Percentiles rank a stretch among this genome's conserved stretches.
These are phyloP conservation scores for Tenualosa thibaudeaui DNA, from an alignment of 2,797 vertebrate species.

Conservation along the genomic window DNA sequence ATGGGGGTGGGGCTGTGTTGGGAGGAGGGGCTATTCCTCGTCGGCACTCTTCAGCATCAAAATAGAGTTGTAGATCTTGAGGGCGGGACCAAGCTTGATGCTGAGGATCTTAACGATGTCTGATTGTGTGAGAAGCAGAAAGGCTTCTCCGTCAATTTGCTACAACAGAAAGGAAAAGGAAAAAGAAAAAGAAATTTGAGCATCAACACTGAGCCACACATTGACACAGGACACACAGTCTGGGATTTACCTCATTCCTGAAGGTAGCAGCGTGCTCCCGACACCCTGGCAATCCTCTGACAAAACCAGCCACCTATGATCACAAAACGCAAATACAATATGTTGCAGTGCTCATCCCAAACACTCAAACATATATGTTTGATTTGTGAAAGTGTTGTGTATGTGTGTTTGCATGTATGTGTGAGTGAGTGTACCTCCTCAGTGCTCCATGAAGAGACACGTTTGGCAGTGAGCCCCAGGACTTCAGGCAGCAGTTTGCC, in stretches of 20 bases:
- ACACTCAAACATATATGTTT: background rate
- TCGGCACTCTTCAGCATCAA: slow-evolving; percentile 81
- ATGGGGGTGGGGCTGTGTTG: background rate
- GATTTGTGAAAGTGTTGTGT: background rate
- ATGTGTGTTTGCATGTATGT: background rate
- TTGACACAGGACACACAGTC: background rate
- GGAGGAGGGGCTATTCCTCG: slow-evolving; percentile 68
- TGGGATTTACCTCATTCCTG: slow-evolving; percentile 74
- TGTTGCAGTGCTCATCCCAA: background rate
- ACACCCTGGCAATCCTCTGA: slow-evolving; percentile 78
- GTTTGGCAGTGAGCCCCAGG: slow-evolving; percentile 84
- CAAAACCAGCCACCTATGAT: slow-evolving; percentile 75
- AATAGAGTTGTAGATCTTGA: slow-evolving; percentile 84
- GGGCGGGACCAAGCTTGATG: slow-evolving; percentile 80
- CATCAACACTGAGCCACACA: background rate
- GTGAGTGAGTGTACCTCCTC: slow-evolving; percentile 78
- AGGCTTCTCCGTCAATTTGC: slow-evolving; percentile 83
- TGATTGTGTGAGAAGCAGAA: slow-evolving; percentile 79
- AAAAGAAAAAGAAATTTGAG: slow-evolving; percentile 14
- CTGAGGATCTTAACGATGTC: slow-evolving; percentile 84
- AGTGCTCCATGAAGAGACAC: slow-evolving; percentile 85
- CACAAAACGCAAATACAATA: background rate
- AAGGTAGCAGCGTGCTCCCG: slow-evolving; percentile 80
- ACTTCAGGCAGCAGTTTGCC: slow-evolving; percentile 90
- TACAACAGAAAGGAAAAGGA: slow-evolving; percentile 42